Percentiles rank a stretch among this genome's conserved stretches.
Evolutionary conservation across 2,113 vertebrate species (phyloP).

Genomic region (human): GRCh38 chr1:203507001-203507500

Average conservation of each 20-base stretch:
- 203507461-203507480: neutral
- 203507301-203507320: neutral
- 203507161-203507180: neutral
- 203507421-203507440: neutral
- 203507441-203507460: neutral
- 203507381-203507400: neutral
- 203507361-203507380: neutral
- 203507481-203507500: neutral
- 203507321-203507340: no score
- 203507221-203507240: neutral
- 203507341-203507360: fast-evolving
- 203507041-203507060: neutral
- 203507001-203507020: constrained; percentile 9
- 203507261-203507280: neutral
- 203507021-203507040: neutral
- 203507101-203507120: no score
- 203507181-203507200: neutral
- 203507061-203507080: neutral
- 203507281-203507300: neutral
- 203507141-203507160: neutral
- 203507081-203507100: neutral
- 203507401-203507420: neutral
- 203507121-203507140: neutral
- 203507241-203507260: neutral
- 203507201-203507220: no score